phyloP scores from a whole-genome alignment of 2,113 vertebrate genomes.

The Coreoperca whiteheadi region DNA sequence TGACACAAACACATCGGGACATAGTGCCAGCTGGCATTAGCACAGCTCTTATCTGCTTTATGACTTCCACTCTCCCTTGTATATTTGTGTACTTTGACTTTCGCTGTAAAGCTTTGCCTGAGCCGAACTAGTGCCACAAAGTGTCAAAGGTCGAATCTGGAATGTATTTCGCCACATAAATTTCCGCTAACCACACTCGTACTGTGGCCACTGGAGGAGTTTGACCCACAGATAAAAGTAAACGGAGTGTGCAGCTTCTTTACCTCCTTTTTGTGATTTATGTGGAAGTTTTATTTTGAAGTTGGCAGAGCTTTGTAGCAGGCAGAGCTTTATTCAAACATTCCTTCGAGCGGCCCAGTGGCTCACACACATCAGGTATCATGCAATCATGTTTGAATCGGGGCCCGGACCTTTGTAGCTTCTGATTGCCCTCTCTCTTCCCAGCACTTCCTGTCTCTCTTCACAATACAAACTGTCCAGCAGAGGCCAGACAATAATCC shows the following conservation, averaged over 20 bases:
- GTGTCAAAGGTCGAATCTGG: constrained; percentile 74
- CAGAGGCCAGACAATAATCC: constrained; percentile 9
- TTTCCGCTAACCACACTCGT: constrained; percentile 20
- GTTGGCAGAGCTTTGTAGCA: neutral
- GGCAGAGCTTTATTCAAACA: neutral
- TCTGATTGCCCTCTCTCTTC: constrained; percentile 22
- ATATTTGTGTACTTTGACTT: constrained; percentile 83
- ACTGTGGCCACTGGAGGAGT: constrained; percentile 41
- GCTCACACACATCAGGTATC: constrained; percentile 37
- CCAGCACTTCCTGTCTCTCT: constrained; percentile 42
- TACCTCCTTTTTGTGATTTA: constrained; percentile 1
- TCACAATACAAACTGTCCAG: constrained; percentile 42
- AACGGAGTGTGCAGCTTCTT: constrained; percentile 26
- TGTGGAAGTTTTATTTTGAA: constrained; percentile 20
- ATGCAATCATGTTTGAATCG: constrained; percentile 26
- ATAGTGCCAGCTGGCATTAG: constrained; percentile 34
- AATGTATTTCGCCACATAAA: constrained; percentile 61
- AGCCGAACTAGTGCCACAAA: constrained; percentile 13
- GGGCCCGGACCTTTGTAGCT: constrained; percentile 39
- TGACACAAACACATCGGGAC: constrained; percentile 7
- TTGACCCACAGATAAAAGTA: constrained; percentile 50
- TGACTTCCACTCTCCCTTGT: constrained; percentile 74
- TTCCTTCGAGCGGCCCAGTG: constrained; percentile 5
- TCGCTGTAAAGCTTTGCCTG: constrained; percentile 59
- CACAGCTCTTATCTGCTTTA: constrained; percentile 75